Evolutionary conservation across 1,140 invertebrate species (phyloP), one percentile per base, ranked within the genome.

Genomic region (Drosophila ambigua): DNA sequence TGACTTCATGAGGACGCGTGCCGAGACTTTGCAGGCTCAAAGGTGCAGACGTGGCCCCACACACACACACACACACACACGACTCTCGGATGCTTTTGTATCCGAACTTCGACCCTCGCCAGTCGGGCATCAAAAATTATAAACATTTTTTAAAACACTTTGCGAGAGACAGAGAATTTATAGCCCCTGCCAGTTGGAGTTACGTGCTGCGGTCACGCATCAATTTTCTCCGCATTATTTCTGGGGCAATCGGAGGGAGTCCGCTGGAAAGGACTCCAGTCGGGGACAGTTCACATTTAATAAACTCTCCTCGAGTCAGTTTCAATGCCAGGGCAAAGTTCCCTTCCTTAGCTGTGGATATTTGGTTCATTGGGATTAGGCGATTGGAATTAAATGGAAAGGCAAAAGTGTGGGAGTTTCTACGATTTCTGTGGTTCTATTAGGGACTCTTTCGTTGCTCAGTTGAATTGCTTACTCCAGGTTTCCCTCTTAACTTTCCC

Each of bases 111-210:
- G 57, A 61, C 66, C 61, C 64, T 41, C 39, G 45, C 45, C 31
- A 54, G 51, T 63, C 15, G 53, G 43, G 59, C 59, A 75, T 51
- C 72, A 75, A 79, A 78, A 83, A 88, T 88, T 88, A 88, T 88
- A 88, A 83, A 79, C 83, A 88, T 88, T 88, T 88, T 88, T 71
- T 58, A 69, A 80, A 88, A 88, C 83, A 88, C 79, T 88, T 83
- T 73, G 64, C 75, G 44, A 43, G n/a, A 11, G n/a, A 16, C 68
- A 58, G 71, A 75, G 72, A 88, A 88, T 88, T 83, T 83, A 88
- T 88, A 67, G 72, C 68, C 76, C 58, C 68, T 39, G 35, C 35
- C 35, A 13, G 35, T 13, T 1, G 35, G 35, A 62, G 62, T 11
- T 88, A 88, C 83, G 83, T 88, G 83, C 79, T 77, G 79, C 52